phyloP scores from a whole-genome alignment of 2,888 invertebrate species.

The Cactoblastis cactorum region DNA sequence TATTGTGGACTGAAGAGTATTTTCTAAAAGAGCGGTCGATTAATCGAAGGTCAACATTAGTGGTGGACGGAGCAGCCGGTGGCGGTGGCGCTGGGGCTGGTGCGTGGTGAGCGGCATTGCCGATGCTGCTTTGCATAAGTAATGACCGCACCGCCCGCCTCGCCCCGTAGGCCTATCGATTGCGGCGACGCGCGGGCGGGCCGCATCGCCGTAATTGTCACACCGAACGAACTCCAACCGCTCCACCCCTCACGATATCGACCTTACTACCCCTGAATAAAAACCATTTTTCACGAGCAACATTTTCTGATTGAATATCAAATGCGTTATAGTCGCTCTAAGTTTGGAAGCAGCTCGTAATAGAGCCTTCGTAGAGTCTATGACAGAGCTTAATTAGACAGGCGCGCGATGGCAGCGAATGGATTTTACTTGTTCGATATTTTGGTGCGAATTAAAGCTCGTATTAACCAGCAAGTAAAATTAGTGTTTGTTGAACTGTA shows the following conservation, averaged over 20 bases:
- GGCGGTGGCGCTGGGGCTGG: slow-evolving; percentile 13
- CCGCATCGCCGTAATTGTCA: slow-evolving; percentile 78
- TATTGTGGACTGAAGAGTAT: not conserved
- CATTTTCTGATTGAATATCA: slow-evolving; percentile 60
- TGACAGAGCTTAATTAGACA: slow-evolving; percentile 79
- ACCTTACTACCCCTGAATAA: slow-evolving; percentile 64
- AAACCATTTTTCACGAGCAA: slow-evolving; percentile 47
- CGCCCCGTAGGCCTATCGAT: slow-evolving; percentile 84
- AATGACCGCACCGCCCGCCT: slow-evolving; percentile 70
- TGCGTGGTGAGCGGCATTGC: slow-evolving; percentile 34
- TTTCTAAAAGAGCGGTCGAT: slow-evolving; percentile 29
- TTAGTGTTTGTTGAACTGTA: slow-evolving; percentile 35
- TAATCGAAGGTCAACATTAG: slow-evolving; percentile 43
- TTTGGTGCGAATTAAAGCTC: slow-evolving; percentile 50
- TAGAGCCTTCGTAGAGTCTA: slow-evolving; percentile 78
- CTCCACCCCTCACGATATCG: slow-evolving; percentile 60
- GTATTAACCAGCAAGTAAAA: slow-evolving; percentile 47
- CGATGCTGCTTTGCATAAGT: slow-evolving; percentile 76
- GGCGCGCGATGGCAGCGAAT: slow-evolving; percentile 71
- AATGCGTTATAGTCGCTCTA: slow-evolving; percentile 74
- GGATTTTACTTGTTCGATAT: slow-evolving; percentile 75
- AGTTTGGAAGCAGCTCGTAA: slow-evolving; percentile 76
- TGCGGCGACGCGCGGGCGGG: slow-evolving; percentile 81
- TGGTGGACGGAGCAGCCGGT: slow-evolving; percentile 21
- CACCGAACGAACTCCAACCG: slow-evolving; percentile 68